Base-by-base conservation (phyloP, 2,113 vertebrate species). In the Melanotaenia duboulayi region DNA sequence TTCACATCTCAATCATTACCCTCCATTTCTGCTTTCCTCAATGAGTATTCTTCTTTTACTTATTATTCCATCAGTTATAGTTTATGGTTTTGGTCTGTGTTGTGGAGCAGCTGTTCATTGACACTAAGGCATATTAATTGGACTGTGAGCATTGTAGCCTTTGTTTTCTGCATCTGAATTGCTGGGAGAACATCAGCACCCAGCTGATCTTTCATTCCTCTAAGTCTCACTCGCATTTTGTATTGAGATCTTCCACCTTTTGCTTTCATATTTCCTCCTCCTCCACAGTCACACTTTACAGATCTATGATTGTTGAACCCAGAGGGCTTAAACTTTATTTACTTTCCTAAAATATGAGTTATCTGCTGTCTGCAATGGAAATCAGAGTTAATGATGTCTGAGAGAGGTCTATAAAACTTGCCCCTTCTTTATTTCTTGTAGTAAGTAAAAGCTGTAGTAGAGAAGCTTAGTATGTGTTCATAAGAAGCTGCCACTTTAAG, bases 91-190 rank as follows among this genome's bases (percentile, higher is more conserved):
- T 89, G 78, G 69, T 87, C 80, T 90, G 84, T 88, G 83, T 87
- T 74, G 73, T 81, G 77, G 74, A 93, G 92, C 93, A 93, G 92
- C 90, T 94, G 93, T 90, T 92, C 86, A 85, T 85, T 78, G 83
- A 87, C 87, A 91, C 84, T 85, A 82, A 83, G 88, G 83, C 91
- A 90, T 93, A 93, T 93, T 92, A 92, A 92, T 92, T 92, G 87
- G 90, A 92, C 82, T 80, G 80, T 82, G 74, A 82, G 74, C 61
- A 23, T 40, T 87, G 76, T 73, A 81, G 84, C 84, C 66, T 87
- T 91, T 85, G 79, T 92, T 90, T 89, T 85, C 80, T 74, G 71
- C 73, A 24, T 84, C 78, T 65, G 70, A 73, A 80, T 65, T 39
- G 42, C 65, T 73, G 54, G 23, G 66, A 85, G 78, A 82, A 74